Conservation (phyloP, 2,888 invertebrate species). For the Idaea biselata region DNA sequence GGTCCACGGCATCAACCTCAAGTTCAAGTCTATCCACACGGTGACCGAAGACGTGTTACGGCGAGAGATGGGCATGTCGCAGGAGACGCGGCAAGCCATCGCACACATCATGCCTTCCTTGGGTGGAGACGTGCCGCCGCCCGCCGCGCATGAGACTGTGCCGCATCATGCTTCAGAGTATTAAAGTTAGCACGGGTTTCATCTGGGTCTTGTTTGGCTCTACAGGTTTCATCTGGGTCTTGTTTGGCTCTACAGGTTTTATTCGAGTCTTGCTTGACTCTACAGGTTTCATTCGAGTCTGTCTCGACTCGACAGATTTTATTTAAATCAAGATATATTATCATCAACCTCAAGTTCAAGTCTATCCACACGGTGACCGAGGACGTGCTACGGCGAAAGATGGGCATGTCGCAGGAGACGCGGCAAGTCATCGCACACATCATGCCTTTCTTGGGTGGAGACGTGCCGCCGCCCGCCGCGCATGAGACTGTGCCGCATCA, state of each 20-base stretch:
- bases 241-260: not conserved
- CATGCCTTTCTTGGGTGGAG: too few species aligned
- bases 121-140: slow-evolving; percentile 50
- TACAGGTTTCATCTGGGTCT: not conserved
- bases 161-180: slow-evolving; percentile 28
- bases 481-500: slow-evolving; percentile 57
- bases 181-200: slow-evolving; percentile 4
- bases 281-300: not conserved
- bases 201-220: not conserved
- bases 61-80: slow-evolving; percentile 60
- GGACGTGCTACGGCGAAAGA: slow-evolving; percentile 62
- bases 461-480: slow-evolving; percentile 58
- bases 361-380: slow-evolving; percentile 74
- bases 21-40: slow-evolving; percentile 74
- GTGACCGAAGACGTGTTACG: slow-evolving; percentile 70
- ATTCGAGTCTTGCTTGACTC: not conserved
- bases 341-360: slow-evolving; percentile 74
- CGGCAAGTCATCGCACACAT: slow-evolving; percentile 60
- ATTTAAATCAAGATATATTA: too few species aligned
- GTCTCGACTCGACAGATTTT: not conserved
- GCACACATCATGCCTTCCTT: slow-evolving; percentile 65
- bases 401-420: slow-evolving; percentile 60
- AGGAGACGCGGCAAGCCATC: slow-evolving; percentile 56
- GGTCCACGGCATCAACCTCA: slow-evolving; percentile 72
- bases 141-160: slow-evolving; percentile 64